phyloP scores from a whole-genome alignment of 2,797 vertebrate species.

The Morus bassanus region DNA sequence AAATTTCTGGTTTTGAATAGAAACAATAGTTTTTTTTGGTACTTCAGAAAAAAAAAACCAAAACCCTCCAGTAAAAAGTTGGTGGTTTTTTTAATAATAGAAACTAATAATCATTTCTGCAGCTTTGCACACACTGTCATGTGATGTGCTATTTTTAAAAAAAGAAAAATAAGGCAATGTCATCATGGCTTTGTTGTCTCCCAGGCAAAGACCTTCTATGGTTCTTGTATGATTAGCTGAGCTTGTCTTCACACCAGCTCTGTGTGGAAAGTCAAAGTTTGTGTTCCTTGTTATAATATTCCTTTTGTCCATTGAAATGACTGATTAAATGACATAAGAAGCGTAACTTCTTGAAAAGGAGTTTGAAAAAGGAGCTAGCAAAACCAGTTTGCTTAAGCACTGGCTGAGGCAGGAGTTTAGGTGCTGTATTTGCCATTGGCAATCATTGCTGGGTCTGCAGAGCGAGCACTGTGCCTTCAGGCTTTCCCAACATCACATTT shows the following conservation, averaged over 20 bases:
- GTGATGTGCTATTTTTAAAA: background rate
- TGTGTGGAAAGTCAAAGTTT: background rate
- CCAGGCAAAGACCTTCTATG: background rate
- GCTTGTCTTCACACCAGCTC: background rate
- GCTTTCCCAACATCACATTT: background rate
- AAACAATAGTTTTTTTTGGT: background rate
- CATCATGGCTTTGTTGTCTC: background rate
- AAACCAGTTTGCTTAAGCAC: background rate
- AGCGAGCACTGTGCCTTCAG: background rate
- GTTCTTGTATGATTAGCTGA: background rate
- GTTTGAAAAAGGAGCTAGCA: background rate
- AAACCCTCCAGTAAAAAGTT: background rate
- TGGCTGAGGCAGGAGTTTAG: background rate
- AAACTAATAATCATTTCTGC: background rate
- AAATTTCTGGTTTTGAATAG: background rate
- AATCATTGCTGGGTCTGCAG: background rate
- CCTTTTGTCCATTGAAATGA: background rate
- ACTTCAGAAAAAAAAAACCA: background rate
- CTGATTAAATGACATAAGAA: background rate
- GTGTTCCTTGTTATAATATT: background rate
- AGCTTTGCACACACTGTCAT: background rate
- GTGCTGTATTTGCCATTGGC: fast-evolving
- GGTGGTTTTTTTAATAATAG: background rate
- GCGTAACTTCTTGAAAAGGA: background rate
- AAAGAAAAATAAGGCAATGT: background rate